Conservation (phyloP, 1,140 invertebrate genomes). For the Halesus radiatus region DNA sequence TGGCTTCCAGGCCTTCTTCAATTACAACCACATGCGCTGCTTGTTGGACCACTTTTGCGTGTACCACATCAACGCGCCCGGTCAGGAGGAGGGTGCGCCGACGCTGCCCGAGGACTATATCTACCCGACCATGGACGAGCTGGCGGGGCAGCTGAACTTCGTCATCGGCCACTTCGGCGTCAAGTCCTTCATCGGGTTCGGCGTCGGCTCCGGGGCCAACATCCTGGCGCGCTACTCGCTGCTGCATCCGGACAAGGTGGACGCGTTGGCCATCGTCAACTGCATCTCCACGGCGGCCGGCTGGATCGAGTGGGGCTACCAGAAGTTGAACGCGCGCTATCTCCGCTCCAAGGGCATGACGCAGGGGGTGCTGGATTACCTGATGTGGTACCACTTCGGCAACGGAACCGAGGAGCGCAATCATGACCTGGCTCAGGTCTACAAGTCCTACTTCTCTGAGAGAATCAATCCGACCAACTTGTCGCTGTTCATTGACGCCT, state of each 20-base stretch:
- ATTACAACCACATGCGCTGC: constrained; percentile 91
- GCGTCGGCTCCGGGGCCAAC: constrained; percentile 97
- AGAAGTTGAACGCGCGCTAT: constrained; percentile 92
- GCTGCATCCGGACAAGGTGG: constrained; percentile 80
- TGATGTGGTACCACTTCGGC: constrained; percentile 99
- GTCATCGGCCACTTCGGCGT: constrained; percentile 92
- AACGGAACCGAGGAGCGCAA: constrained; percentile 87
- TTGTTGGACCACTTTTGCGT: constrained; percentile 95
- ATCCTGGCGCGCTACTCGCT: constrained; percentile 93
- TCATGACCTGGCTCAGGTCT: constrained; percentile 91
- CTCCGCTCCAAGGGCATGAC: constrained; percentile 93
- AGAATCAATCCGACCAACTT: constrained; percentile 94
- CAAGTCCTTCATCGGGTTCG: constrained; percentile 95
- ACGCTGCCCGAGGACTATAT: constrained; percentile 91
- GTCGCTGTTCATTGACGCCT: constrained; percentile 94
- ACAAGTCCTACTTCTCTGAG: constrained; percentile 92
- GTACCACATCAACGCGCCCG: constrained; percentile 95
- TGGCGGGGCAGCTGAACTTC: constrained; percentile 90
- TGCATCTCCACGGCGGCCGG: constrained; percentile 92
- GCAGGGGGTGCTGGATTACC: constrained; percentile 95
- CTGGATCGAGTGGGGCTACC: constrained; percentile 99
- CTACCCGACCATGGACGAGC: constrained; percentile 97
- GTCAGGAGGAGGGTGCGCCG: constrained; percentile 92
- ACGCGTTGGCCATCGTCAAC: constrained; percentile 92
- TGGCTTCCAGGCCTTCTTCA: constrained; percentile 94